These are phyloP conservation scores for Rhincodon typus DNA, from an alignment of 2,797 vertebrate genomes.

Conservation along the genomic window DNA sequence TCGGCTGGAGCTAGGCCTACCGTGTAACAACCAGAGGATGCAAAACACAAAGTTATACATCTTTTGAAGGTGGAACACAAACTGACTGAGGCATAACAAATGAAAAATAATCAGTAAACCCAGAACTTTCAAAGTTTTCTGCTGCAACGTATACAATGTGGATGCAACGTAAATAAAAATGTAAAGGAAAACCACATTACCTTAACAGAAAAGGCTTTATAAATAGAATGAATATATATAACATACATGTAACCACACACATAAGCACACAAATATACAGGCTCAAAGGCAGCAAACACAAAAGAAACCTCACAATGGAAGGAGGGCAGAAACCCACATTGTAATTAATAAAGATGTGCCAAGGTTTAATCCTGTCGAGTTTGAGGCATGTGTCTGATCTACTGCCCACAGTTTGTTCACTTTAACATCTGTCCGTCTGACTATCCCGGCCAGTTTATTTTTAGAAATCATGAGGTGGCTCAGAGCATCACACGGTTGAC, in stretches of 20 bases:
- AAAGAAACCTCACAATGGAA: not conserved
- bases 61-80: not conserved
- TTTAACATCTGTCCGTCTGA: not conserved
- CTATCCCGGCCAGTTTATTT: not conserved
- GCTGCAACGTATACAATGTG: not conserved
- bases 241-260: not conserved
- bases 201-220: not conserved
- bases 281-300: not conserved
- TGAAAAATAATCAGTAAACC: not conserved
- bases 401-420: not conserved
- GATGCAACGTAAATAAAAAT: not conserved
- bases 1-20: not conserved
- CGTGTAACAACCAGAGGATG: no score
- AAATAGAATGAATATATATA: not conserved
- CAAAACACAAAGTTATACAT: not conserved
- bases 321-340: not conserved
- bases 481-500: not conserved
- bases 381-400: not conserved
- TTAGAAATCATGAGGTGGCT: constrained; percentile 28
- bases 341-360: no score
- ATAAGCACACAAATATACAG: no score
- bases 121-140: not conserved
- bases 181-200: not conserved
- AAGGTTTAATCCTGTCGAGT: no score
- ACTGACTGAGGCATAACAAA: not conserved